Evolutionary conservation across 1,140 invertebrate genomes (phyloP), one percentile per base, ranked within the genome.

Genomic region (Trichonephila clavata): DNA sequence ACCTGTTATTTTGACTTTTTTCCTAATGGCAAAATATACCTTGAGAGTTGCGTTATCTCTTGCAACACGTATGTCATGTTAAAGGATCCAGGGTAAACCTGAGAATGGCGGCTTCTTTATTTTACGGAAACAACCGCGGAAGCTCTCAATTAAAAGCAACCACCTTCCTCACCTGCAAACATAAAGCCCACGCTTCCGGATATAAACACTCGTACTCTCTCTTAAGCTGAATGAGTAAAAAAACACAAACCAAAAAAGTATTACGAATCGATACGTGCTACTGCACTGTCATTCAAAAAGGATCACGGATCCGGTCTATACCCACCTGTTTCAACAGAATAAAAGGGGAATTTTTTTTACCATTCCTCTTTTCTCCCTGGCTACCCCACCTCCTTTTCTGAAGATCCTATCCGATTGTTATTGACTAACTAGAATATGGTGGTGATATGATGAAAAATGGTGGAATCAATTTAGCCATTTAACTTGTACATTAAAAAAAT

Each of bases 81-180:
- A 10, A 13, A 13, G 50, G 50, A 10, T 50, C 50, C 50, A 50
- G 50, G 50, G 50, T 50, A 50, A 18, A 61, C 1, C 60, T 10
- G 60, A 18, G 27, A 13, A 8, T 32, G 32, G 27, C 10, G 13
- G 71, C 32, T 39, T 20, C 71, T 39, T 39, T 39, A 10, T 77
- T 5, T 16, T 39, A 2, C 27, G 27, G 32, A 39, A 77, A 77
- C 5, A 4, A 2, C 1, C 71, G 16, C 71, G 32, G 71, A 32
- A 39, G 71, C 21, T 24, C 65, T 39, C 65, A 68, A 68, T 68
- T 68, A 68, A 68, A 13, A 32, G 71, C 18, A 27, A 77, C 18
- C 71, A 84, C 50, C 50, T 59, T 43, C 32, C 39, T 18, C 83
- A 86, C 83, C 83, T 86, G 83, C 83, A 57, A 86, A 86, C 50